Base-by-base conservation (phyloP, 2,888 invertebrate genomes). In the Caenorhabditis panamensis region DNA sequence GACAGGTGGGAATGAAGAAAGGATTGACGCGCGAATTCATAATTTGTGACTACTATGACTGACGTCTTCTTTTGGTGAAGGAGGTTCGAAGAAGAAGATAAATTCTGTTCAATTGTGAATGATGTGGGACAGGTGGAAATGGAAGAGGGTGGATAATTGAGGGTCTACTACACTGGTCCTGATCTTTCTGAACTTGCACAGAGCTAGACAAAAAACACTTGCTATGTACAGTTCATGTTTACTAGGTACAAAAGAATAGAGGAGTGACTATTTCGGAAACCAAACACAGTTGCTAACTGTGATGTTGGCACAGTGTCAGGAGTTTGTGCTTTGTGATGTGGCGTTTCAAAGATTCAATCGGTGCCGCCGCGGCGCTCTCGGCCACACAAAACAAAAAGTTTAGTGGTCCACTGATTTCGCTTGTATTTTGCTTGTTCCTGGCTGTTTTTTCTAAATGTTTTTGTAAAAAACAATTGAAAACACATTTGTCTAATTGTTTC, bases 211-310 rank as follows among this genome's bases (percentile, higher is more conserved):
- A 41, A 9, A 11, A 16, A 41, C 41, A 41, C 41, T 2, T 2
- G 13, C 5, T 11, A 9, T 11, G 41, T 11, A 3, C 13, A 13
- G 41, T 41, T 41, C 41, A 9, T 13, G 16, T 41, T 41, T 41
- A 11, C 11, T 36, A 36, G 36, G 5, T 36, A 8, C 18, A 37
- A 37, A 59, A 59, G 54, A 54, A n/a, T n/a, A n/a, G n/a, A n/a
- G n/a, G 54, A 26, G 22, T 18, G 18, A 44, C 56, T 68, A 49
- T 68, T 58, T 59, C 47, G 68, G 37, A 68, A 68, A 49, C 51
- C 68, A 68, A 68, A 68, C 59, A 68, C 44, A 31, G 47, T 58
- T 68, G 68, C 68, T 58, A 68, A 36, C 47, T 47, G 44, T 26
- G 20, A 64, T 13, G 41, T 5, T 41, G 41, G 41, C 68, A 44